These are phyloP conservation scores for Lucinisca nassula DNA, from an alignment of 2,888 invertebrate genomes.

Conservation along the genomic window DNA sequence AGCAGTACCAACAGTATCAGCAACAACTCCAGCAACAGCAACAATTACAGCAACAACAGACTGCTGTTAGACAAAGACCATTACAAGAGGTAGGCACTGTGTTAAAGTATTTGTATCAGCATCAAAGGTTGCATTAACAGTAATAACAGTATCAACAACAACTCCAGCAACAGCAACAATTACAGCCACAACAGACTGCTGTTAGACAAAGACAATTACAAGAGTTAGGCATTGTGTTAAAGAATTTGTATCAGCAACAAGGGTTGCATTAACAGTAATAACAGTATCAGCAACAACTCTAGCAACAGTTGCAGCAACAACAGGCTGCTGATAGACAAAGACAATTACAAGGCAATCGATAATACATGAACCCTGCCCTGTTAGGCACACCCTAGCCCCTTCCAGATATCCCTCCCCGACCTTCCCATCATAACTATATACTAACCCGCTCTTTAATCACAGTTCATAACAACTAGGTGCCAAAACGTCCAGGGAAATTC, in stretches of 20 bases:
- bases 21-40: constrained; percentile 41
- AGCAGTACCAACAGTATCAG: neutral
- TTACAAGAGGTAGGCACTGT: neutral
- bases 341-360: constrained; percentile 12
- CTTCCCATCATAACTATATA: too few relatives aligned
- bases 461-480: too few relatives aligned
- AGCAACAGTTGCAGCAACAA: constrained; percentile 25
- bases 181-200: too few relatives aligned
- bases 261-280: neutral
- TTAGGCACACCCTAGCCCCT: too few relatives aligned
- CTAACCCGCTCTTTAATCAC: too few relatives aligned
- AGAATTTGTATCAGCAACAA: neutral
- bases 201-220: constrained; percentile 38
- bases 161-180: neutral
- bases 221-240: constrained; percentile 6
- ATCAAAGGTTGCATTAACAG: constrained; percentile 15
- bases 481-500: too few relatives aligned
- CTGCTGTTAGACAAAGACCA: neutral
- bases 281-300: constrained; percentile 25
- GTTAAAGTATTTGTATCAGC: constrained; percentile 27
- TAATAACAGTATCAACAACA: constrained; percentile 18
- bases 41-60: too few relatives aligned
- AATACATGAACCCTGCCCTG: too few relatives aligned
- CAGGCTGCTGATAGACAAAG: constrained; percentile 10
- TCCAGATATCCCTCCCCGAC: too few relatives aligned